These are phyloP conservation scores for Trichomalopsis sarcophagae DNA, from an alignment of 1,140 invertebrate genomes.

Conservation along the genomic window DNA sequence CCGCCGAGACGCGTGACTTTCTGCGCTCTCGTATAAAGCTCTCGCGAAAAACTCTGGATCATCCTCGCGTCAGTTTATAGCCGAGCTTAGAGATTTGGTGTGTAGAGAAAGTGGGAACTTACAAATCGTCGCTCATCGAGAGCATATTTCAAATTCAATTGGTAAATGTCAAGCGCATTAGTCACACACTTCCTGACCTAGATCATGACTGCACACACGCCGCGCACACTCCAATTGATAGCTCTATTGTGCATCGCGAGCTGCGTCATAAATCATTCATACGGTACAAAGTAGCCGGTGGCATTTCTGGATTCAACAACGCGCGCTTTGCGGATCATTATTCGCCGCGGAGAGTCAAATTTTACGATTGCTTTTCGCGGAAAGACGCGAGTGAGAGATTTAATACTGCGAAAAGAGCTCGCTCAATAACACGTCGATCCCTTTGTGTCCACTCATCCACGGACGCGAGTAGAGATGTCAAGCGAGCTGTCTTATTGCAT, in stretches of 20 bases:
- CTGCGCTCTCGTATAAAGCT: conserved; percentile 8
- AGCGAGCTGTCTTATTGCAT: neutral
- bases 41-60: conserved; percentile 42
- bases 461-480: conserved; percentile 14
- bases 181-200: neutral
- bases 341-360: neutral
- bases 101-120: too few species aligned
- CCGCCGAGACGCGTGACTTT: conserved; percentile 15
- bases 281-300: neutral
- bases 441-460: neutral
- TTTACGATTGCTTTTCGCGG: conserved; percentile 14
- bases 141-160: neutral
- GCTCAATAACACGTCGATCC: neutral
- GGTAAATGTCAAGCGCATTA: neutral
- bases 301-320: neutral
- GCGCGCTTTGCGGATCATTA: neutral
- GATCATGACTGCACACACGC: neutral
- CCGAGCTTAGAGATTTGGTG: too few species aligned
- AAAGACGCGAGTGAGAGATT: neutral
- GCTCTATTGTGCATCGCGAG: conserved; percentile 26
- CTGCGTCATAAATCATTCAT: conserved; percentile 16
- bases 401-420: neutral
- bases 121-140: too few species aligned
- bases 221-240: conserved; percentile 11
- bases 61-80: too few species aligned